Conservation (phyloP, 2,888 invertebrate species). For the Lymantria dispar region DNA sequence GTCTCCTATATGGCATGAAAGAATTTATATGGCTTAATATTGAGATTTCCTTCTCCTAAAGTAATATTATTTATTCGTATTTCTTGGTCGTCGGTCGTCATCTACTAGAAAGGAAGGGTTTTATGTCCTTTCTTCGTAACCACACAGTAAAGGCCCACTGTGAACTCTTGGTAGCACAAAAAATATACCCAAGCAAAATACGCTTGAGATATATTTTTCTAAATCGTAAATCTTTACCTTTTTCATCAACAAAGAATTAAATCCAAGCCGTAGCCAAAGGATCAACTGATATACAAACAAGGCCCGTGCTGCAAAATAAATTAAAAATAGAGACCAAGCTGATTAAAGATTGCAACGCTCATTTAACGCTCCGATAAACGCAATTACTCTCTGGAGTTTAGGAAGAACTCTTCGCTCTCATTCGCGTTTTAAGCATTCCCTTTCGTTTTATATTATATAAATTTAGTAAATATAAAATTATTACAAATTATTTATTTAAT, state of each 20-base stretch:
- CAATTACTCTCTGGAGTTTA: conserved; percentile 62
- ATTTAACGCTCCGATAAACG: conserved; percentile 77
- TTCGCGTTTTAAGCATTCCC: conserved; percentile 47
- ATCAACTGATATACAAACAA: conserved; percentile 38
- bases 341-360: conserved; percentile 75
- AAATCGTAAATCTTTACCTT: too few relatives aligned
- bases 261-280: conserved; percentile 15
- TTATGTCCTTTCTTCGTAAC: too few relatives aligned
- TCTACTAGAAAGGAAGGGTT: too few relatives aligned
- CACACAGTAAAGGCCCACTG: too few relatives aligned
- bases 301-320: conserved; percentile 31
- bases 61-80: too few relatives aligned
- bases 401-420: conserved; percentile 50
- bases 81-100: too few relatives aligned
- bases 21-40: too few relatives aligned
- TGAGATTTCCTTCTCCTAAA: too few relatives aligned
- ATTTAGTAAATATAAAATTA: conserved; percentile 19
- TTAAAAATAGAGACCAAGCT: conserved; percentile 48
- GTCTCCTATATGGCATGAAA: too few relatives aligned
- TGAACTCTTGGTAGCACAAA: too few relatives aligned
- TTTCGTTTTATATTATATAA: conserved; percentile 23
- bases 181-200: too few relatives aligned
- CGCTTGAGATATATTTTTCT: too few relatives aligned
- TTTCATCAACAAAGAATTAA: background rate
- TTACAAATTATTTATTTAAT: background rate